Percentiles rank a stretch among this genome's conserved stretches.
phyloP scores from a whole-genome alignment of 1,140 invertebrate species.

The Drosophila nebulosa region DNA sequence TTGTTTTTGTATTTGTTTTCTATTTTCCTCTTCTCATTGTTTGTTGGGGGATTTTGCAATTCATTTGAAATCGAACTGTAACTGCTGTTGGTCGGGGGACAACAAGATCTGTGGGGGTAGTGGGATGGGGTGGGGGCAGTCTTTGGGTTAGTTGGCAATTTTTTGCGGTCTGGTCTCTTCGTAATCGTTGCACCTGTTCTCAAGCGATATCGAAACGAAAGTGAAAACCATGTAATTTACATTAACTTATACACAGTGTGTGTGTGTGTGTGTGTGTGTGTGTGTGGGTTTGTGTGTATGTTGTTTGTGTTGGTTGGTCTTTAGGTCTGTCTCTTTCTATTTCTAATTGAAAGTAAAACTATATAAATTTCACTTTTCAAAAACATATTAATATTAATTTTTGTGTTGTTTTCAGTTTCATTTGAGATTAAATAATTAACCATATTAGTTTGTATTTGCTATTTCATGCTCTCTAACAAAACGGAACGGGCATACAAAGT shows the following conservation, averaged over 20 bases:
- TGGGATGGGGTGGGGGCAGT: not conserved
- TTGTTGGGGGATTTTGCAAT: constrained; percentile 59
- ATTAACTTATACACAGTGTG: constrained; percentile 61
- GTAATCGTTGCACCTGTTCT: constrained; percentile 74
- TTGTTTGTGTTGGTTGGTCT: not conserved
- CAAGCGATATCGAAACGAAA: constrained; percentile 45
- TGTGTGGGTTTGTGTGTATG: not conserved
- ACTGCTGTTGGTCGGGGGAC: constrained; percentile 22
- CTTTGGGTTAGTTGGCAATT: not conserved
- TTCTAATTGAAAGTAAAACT: constrained; percentile 64
- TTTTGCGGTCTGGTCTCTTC: constrained; percentile 66
- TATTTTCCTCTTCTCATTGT: constrained; percentile 18
- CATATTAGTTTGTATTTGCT: constrained; percentile 7
- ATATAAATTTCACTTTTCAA: constrained; percentile 65
- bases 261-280: constrained; percentile 2
- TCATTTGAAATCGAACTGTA: constrained; percentile 69
- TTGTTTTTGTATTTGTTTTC: not conserved
- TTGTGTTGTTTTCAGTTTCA: constrained; percentile 38
- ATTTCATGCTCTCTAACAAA: not conserved
- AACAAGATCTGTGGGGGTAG: not conserved
- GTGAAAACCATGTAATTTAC: constrained; percentile 68
- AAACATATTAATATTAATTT: constrained; percentile 56
- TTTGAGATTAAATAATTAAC: constrained; percentile 19
- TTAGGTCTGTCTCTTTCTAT: not conserved
- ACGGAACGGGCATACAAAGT: not conserved